A percentile compares a stretch with the other conserved stretches of the same genome.
These are phyloP conservation scores for Gadus chalcogrammus DNA, from an alignment of 2,113 vertebrate species.

Conservation along the genomic window DNA sequence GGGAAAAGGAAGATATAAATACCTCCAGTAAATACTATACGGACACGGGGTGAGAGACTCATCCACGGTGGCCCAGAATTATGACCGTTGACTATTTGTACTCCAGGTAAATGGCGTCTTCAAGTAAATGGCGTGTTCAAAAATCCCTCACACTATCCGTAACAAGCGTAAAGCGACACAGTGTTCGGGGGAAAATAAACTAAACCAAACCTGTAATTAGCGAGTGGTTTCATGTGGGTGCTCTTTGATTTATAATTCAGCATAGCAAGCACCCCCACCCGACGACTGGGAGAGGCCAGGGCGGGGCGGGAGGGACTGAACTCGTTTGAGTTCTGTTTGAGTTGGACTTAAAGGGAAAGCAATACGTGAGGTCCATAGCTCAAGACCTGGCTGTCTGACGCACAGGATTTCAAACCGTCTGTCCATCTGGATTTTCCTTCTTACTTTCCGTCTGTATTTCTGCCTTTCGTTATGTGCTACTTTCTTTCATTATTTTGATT, in stretches of 20 bases:
- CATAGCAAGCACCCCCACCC: slow-evolving; percentile 48
- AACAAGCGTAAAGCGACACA: slow-evolving; percentile 53
- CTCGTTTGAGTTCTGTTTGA: slow-evolving; percentile 60
- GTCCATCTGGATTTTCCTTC: too few relatives aligned
- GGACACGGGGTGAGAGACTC: slow-evolving; percentile 37
- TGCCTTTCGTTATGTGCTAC: too few relatives aligned
- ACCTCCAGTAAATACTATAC: slow-evolving; percentile 64
- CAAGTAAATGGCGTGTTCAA: slow-evolving; percentile 52
- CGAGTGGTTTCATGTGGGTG: slow-evolving; percentile 62
- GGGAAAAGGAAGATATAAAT: slow-evolving; percentile 66
- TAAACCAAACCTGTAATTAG: slow-evolving; percentile 67
- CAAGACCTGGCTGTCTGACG: not conserved
- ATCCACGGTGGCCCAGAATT: slow-evolving; percentile 25
- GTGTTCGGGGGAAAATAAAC: slow-evolving; percentile 30
- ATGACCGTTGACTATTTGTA: slow-evolving; percentile 43
- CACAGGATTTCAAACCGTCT: too few relatives aligned
- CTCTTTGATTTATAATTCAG: slow-evolving; percentile 80
- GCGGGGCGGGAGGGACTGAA: slow-evolving; percentile 13
- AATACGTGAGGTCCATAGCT: slow-evolving; percentile 58
- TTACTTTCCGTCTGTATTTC: too few relatives aligned
- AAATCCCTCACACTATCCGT: slow-evolving; percentile 41
- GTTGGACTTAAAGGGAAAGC: slow-evolving; percentile 55
- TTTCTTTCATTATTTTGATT: too few relatives aligned
- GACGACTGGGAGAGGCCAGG: slow-evolving; percentile 51
- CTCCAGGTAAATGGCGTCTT: slow-evolving; percentile 59